Evolutionary conservation across 1,140 invertebrate species (phyloP), one percentile per base, ranked within the genome.

Genomic region (Sinella curviseta): DNA sequence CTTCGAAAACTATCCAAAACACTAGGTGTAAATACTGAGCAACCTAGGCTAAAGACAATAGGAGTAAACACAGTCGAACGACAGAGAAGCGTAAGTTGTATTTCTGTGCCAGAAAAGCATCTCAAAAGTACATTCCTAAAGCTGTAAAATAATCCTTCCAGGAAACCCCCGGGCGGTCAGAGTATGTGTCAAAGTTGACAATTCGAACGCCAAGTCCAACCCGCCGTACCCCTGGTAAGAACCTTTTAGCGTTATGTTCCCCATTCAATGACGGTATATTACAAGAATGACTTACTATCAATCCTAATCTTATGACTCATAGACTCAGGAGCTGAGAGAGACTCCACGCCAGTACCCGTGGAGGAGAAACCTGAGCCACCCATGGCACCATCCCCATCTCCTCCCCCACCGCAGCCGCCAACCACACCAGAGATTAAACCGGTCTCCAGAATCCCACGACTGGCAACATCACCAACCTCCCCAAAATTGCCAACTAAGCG

Each of bases 1-100:
- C 76, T 77, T 28, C 60, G 81, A 17, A 85, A 86, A 1, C 86
- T 85, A 60, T 84, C 77, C 1, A 84, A 86, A 20, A 87, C 89
- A 26, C 86, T 88, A 12, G 87, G 87, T 4, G 88, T 88, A 0
- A 89, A 88, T 33, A 87, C 89, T 8, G 84, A 87, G 1, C 88
- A 88, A 24, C 87, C 86, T 80, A 87, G 87, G 76, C 83, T 88
- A 39, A 34, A 77, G 17, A 74, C 36, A 4, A 74, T 57, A 16
- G 79, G 65, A 20, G 34, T 36, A 14, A 80, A 80, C 48, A 80
- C 79, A 16, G 34, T 70, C 8, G 20, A 36, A 2, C 16, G 24
- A 12, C 39, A 48, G 39, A 8, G 17, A 60, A 24, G 8, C 55
- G 14, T 60, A 8, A n/a, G 24, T 26, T 60, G 12, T 60, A 14